Conservation (phyloP, 2,797 vertebrate species). For the Lutjanus campechanus region DNA sequence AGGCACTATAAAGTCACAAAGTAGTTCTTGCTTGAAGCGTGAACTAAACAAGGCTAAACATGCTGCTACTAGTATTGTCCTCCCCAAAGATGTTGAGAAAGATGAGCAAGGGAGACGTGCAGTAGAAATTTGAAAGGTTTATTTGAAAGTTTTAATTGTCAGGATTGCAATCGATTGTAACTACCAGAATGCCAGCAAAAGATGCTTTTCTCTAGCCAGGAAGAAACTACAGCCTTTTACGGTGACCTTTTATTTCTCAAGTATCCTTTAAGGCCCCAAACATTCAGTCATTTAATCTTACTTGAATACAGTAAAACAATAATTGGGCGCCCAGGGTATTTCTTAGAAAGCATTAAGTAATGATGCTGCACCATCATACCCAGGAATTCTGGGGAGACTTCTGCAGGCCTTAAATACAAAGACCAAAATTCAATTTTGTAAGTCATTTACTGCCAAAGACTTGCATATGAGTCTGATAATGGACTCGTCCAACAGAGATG, state of each 20-base stretch:
- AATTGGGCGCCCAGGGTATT: neutral
- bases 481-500: conserved; percentile 5
- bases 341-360: neutral
- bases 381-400: neutral
- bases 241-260: too few relatives aligned
- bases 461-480: neutral
- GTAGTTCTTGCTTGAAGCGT: neutral
- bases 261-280: too few relatives aligned
- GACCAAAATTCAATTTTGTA: neutral
- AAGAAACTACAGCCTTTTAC: neutral
- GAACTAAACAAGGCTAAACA: too few relatives aligned
- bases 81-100: neutral
- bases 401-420: neutral
- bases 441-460: neutral
- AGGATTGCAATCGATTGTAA: neutral
- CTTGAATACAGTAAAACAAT: neutral
- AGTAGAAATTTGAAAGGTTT: neutral
- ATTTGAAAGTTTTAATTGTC: neutral
- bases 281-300: neutral
- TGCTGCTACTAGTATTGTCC: too few relatives aligned
- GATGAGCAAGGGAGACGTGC: neutral
- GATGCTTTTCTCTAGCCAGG: neutral
- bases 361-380: neutral
- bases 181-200: neutral
- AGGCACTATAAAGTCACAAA: neutral